Evolutionary conservation across 2,888 invertebrate genomes (phyloP).

Genomic region (Amiota minor): DNA sequence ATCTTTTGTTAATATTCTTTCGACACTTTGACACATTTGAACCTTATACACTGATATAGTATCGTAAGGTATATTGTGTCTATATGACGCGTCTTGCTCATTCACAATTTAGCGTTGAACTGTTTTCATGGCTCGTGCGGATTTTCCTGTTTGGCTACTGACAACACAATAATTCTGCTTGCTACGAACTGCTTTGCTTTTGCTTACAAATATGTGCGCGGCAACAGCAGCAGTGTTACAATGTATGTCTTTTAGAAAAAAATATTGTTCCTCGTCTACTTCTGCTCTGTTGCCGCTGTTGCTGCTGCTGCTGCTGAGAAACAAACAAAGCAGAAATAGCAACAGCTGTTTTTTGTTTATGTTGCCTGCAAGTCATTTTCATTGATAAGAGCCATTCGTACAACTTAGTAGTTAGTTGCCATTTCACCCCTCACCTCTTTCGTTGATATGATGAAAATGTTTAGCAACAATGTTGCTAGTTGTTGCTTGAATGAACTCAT

Average conservation of each 20-base stretch:
- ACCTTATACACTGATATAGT: not conserved
- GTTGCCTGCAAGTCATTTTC: slow-evolving; percentile 55
- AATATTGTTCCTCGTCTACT: slow-evolving; percentile 16
- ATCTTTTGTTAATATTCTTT: not conserved
- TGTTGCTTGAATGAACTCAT: slow-evolving; percentile 40
- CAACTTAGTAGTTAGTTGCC: not conserved
- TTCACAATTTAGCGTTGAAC: slow-evolving; percentile 64
- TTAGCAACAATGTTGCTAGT: slow-evolving; percentile 24
- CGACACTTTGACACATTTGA: not conserved
- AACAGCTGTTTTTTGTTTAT: slow-evolving; percentile 67
- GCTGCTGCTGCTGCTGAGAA: not conserved
- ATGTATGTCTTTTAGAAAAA: too few relatives aligned
- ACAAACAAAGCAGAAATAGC: not conserved
- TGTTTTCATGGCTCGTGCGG: slow-evolving; percentile 60
- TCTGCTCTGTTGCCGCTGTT: not conserved
- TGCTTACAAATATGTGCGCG: not conserved
- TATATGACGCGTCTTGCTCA: slow-evolving; percentile 55
- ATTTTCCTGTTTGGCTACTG: slow-evolving; percentile 63
- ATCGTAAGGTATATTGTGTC: not conserved
- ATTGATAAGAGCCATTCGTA: slow-evolving; percentile 39
- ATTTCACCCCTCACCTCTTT: slow-evolving; percentile 31
- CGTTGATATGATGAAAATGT: not conserved
- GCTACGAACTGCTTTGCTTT: slow-evolving; percentile 28
- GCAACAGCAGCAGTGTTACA: too few relatives aligned
- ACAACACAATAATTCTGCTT: slow-evolving; percentile 39